Evolutionary conservation across 35 echinoderm and acorn worm genomes (phyloP).

Genomic region (Stichopus chloronotus): DNA sequence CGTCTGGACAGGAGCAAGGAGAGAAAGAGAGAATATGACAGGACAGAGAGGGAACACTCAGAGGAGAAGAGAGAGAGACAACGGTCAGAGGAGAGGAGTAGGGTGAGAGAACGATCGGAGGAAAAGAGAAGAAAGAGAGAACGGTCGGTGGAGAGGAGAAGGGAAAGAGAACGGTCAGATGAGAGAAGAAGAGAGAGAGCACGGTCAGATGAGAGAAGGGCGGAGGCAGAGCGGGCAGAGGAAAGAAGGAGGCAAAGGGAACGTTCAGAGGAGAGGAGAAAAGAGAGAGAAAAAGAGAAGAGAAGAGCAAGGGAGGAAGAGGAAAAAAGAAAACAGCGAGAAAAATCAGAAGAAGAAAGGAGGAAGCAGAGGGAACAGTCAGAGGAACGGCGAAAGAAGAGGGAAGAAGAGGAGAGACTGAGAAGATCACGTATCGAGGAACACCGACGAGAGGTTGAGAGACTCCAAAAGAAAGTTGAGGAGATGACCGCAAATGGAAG

Average conservation of each 20-base stretch:
- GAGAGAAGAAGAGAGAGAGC: constrained; percentile 20
- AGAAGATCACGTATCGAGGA: constrained; percentile 6
- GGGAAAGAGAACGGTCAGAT: neutral
- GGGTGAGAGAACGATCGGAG: constrained; percentile 19
- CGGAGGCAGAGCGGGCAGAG: neutral
- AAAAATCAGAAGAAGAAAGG: constrained; percentile 8
- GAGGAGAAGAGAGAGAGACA: constrained; percentile 20
- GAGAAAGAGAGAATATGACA: neutral
- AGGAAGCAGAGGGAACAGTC: neutral
- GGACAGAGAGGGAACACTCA: neutral
- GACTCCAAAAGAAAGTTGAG: constrained; percentile 20
- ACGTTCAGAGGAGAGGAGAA: neutral
- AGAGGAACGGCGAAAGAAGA: neutral
- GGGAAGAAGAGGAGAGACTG: constrained; percentile 3
- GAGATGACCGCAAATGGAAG: neutral
- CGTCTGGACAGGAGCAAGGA: neutral
- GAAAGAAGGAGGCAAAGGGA: neutral
- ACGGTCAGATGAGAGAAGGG: neutral
- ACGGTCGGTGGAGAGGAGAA: neutral
- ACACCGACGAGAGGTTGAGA: neutral
- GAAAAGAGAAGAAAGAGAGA: constrained; percentile 19
- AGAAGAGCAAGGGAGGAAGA: neutral
- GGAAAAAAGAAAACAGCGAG: neutral
- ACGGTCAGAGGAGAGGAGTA: neutral
- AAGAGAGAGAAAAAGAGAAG: neutral